Base-by-base conservation (phyloP, 1,140 invertebrate genomes). In the Fopius arisanus region DNA sequence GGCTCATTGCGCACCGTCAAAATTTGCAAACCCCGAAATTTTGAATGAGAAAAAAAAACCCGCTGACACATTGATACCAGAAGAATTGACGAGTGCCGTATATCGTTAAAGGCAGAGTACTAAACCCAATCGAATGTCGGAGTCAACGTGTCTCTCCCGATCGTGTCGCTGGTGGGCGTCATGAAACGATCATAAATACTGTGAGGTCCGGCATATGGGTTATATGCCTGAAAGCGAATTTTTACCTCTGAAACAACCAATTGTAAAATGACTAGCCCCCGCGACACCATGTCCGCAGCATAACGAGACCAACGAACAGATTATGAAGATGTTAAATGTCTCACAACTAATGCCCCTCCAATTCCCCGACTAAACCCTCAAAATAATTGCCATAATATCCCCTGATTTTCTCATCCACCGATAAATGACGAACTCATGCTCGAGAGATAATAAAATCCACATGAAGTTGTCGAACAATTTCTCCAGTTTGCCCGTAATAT, bases 201-300 rank as follows among this genome's bases (percentile, higher is more conserved):
- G 59, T 67, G 12, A 40, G 67, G 63, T 40, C 67, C 16, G 69
- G 48, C 26, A 62, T 26, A 59, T 70, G 29, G 21, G 23, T 59
- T 59, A 28, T 59, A 28, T 14, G 12, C 14, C 23, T 59, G 21
- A 59, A 26, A 26, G 26, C 26, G 7, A n/a, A 59, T 59, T 59
- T 59, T 59, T 59, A 28, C 23, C 2, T 10, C 23, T 26, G 9
- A 26, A 59, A 59, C 19, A 59, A 59, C 19, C 2, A 19, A 59
- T 23, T 59, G 54, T 0, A 59, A 83, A 84, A 78, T 67, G 78
- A 78, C 76, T 72, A 79, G 82, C 81, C 81, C 21, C 10, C 54
- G 23, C 19, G 54, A 59, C 54, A 26, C 54, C 48, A 21, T 59
- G 23, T 59, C 26, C 54, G 26, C 19, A 28, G 12, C 21, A 26